These are phyloP conservation scores for Pseudomyrmex cubaensis DNA, from an alignment of 1,140 invertebrate species.

Conservation along the genomic window DNA sequence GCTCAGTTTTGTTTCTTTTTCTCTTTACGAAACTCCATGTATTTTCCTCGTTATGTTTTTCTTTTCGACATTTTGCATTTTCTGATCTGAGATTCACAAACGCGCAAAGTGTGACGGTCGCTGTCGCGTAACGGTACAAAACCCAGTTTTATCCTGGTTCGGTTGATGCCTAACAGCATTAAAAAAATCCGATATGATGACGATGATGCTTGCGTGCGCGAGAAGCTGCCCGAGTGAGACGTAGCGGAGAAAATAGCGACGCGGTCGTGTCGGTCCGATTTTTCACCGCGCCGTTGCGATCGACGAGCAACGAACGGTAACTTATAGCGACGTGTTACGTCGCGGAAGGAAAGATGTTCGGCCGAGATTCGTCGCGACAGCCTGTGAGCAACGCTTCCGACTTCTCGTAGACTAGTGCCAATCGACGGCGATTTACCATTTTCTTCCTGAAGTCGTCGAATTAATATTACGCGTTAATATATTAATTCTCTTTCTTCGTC, in stretches of 20 bases:
- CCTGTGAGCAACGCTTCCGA: neutral
- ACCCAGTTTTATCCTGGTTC: neutral
- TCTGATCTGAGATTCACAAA: neutral
- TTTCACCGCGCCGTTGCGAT: slow-evolving; percentile 23
- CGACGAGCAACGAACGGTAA: slow-evolving; percentile 12
- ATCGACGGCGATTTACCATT: slow-evolving; percentile 4
- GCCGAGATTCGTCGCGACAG: slow-evolving; percentile 8
- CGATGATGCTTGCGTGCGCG: slow-evolving; percentile 19
- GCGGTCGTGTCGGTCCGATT: slow-evolving; percentile 60
- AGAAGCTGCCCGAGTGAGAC: slow-evolving; percentile 50
- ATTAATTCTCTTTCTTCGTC: neutral
- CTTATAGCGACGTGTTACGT: slow-evolving; percentile 8
- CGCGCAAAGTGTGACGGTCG: neutral
- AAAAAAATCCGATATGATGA: slow-evolving; percentile 3
- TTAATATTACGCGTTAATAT: neutral
- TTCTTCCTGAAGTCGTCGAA: neutral
- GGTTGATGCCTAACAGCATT: slow-evolving; percentile 40
- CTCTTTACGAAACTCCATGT: no score
- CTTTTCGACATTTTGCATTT: neutral
- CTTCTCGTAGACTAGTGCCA: slow-evolving; percentile 43
- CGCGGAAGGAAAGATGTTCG: neutral
- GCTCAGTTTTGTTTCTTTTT: no score
- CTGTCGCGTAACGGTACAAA: neutral
- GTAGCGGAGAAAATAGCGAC: slow-evolving; percentile 63
- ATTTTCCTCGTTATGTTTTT: no score